A percentile compares a stretch with the other conserved stretches of the same genome.
These are phyloP conservation scores for Danionella cerebrum DNA, from an alignment of 2,113 vertebrate species.

Conservation along the genomic window DNA sequence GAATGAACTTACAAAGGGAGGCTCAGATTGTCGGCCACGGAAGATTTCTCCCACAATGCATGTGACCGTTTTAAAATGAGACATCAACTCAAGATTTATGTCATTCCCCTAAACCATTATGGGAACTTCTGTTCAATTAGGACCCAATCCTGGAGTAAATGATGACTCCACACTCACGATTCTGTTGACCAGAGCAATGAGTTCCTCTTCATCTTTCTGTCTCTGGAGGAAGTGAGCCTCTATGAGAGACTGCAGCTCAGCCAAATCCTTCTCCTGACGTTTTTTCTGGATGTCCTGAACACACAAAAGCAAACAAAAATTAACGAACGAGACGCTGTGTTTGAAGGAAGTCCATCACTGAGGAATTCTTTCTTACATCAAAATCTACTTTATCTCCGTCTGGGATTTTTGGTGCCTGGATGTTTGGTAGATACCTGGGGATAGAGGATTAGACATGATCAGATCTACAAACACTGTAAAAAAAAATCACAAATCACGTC, in stretches of 20 bases:
- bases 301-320: slow-evolving; percentile 5
- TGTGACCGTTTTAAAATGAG: too few species aligned
- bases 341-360: background rate
- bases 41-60: too few species aligned
- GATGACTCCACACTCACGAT: slow-evolving; percentile 74
- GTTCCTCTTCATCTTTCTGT: slow-evolving; percentile 85
- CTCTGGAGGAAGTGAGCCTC: slow-evolving; percentile 86
- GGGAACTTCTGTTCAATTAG: too few species aligned
- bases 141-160: too few species aligned
- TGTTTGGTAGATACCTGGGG: slow-evolving; percentile 64
- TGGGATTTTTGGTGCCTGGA: slow-evolving; percentile 64
- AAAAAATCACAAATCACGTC: too few species aligned
- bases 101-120: too few species aligned
- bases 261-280: slow-evolving; percentile 82
- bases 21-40: too few species aligned
- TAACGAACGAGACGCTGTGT: too few species aligned
- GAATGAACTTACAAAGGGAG: too few species aligned
- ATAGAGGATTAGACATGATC: background rate
- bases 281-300: slow-evolving; percentile 83
- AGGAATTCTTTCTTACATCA: slow-evolving; percentile 53
- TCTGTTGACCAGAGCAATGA: slow-evolving; percentile 77
- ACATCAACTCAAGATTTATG: too few species aligned
- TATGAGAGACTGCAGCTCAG: slow-evolving; percentile 85
- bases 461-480: too few species aligned
- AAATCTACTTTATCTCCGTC: slow-evolving; percentile 74